phyloP scores from a whole-genome alignment of 64 coral and sea anemone genomes.

The Dendronephthya gigantea region DNA sequence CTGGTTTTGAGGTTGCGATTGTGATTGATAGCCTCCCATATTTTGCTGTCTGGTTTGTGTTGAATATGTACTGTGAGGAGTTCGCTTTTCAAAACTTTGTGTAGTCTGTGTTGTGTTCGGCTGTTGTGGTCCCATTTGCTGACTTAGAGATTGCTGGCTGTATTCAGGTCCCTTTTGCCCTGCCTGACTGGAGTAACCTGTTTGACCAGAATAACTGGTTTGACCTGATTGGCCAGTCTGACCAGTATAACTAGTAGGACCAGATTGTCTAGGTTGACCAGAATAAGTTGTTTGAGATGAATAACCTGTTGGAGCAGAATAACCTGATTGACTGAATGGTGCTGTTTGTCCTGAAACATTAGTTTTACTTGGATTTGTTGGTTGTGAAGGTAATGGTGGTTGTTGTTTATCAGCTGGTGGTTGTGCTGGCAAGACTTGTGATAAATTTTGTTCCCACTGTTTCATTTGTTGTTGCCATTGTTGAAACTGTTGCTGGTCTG shows the following conservation, averaged over 20 bases:
- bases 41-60: not conserved
- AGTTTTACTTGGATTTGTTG: not conserved
- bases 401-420: not conserved
- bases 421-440: not conserved
- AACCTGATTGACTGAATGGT: not conserved
- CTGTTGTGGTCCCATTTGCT: not conserved
- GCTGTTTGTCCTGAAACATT: not conserved
- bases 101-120: not conserved
- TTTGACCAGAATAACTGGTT: not conserved
- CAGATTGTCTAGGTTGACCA: not conserved
- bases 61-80: not conserved
- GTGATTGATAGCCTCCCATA: not conserved
- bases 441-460: constrained; percentile 29
- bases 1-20: not conserved
- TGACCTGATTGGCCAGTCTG: not conserved
- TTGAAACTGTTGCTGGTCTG: constrained; percentile 41
- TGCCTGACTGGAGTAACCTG: not conserved
- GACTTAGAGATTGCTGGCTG: too few relatives aligned
- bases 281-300: not conserved
- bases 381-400: not conserved
- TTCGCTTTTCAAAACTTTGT: not conserved
- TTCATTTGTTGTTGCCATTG: constrained; percentile 72
- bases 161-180: not conserved
- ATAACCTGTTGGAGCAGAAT: not conserved
- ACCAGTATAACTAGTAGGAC: too few relatives aligned